Evolutionary conservation across 2,888 invertebrate genomes (phyloP), one percentile per base, ranked within the genome.

Genomic region (Zaprionus bogoriensis): DNA sequence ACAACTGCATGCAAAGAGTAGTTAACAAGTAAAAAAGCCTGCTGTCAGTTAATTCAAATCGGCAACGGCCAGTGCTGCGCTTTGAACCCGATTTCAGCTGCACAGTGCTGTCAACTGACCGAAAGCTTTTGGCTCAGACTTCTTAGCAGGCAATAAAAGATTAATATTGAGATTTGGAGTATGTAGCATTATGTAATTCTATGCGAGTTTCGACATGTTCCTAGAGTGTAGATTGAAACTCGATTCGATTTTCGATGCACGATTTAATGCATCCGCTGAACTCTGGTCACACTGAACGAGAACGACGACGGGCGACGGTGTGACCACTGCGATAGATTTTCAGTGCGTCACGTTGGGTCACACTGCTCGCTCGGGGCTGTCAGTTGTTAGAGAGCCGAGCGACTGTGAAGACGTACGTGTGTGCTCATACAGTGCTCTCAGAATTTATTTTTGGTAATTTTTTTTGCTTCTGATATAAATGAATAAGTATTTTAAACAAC

Each of bases 371-470:
- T 67, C 44, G 48, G 28, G 38, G 54, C 68, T 52, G 71, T 71
- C 68, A 71, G 71, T 71, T 71, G 71, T 71, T 71, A 71, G 70
- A 75, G 74, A 74, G 76, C 76, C 76, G 74, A 76, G 74, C 77
- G 77, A 74, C 74, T 73, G 76, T 77, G 75, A 81, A 84, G 85
- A 77, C 79, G 85, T 81, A 77, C 79, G 79, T 84, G 79, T 84
- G 79, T 84, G 85, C 85, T 79, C 78, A 75, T 61, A 78, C 77
- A 74, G 79, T 84, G 84, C 79, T 79, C 78, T 79, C 77, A 77
- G 82, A 85, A 85, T 76, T 71, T 80, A 83, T 80, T 83, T 81
- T 85, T 80, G 79, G 85, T 85, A 77, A 80, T 27, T 68, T 77
- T 66, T 64, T 68, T 73, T 62, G 58, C 68, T 81, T 61, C 68